Base-by-base conservation (phyloP, 2,888 invertebrate species). In the Nomada fabriciana region DNA sequence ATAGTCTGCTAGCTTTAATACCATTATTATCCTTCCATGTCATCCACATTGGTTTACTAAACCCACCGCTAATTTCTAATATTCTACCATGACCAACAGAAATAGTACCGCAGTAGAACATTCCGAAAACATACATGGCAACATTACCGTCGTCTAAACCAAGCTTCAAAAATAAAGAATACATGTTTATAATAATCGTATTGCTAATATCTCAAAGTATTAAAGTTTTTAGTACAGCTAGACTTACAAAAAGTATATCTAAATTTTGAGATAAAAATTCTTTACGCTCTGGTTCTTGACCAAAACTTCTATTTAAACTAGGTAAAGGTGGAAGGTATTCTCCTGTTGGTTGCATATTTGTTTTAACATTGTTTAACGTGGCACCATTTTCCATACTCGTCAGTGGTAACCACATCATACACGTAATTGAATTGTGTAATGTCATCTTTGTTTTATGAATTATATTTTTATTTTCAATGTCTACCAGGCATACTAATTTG, bases 381-480 rank as follows among this genome's bases (percentile, higher is more conserved):
- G 25, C 75, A 20, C 86, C 84, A 13, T 47, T 63, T 29, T 87
- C 87, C 5, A 77, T 47, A 68, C 82, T 86, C n/a, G 88, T 86
- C 3, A 94, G 73, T 1, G 92, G 91, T 43, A 94, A 95, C 97
- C 98, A 98, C 59, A 96, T 95, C 50, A 98, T 95, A 89, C 96
- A 97, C 29, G 96, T 96, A 70, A 96, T 96, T 88, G 94, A 95
- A 69, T 94, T 94, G 68, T 96, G 95, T 3, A 90, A 84, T 1
- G 87, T 82, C 1, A 92, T 70, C 23, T 91, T 87, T 86, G 95
- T 94, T 72, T 95, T 95, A 86, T 97, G 96, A 15, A 98, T 94
- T 76, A 96, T 95, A 89, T 97, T 97, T 90, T 98, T 98, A 89
- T 97, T 97, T 94, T 98, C 98, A 68, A 98, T 97, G 93, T 98